phyloP scores from a whole-genome alignment of 2,888 invertebrate genomes.

The Polia nebulosa region DNA sequence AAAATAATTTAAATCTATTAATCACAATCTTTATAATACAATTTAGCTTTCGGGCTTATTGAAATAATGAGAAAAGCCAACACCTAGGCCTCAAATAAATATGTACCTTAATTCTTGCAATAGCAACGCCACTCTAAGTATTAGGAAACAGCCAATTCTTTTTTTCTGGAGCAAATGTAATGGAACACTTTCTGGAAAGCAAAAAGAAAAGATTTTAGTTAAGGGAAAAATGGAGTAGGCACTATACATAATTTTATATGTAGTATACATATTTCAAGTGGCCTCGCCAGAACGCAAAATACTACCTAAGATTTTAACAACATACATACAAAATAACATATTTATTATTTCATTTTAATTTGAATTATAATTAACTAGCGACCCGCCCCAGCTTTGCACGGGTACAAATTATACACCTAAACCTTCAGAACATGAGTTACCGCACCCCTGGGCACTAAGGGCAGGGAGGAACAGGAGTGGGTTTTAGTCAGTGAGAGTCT shows the following conservation, averaged over 20 bases:
- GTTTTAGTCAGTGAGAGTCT: no score
- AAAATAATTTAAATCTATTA: conserved; percentile 33
- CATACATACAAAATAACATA: no score
- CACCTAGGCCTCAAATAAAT: conserved; percentile 51
- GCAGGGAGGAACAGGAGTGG: no score
- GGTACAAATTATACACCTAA: no score
- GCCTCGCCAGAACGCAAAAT: not conserved
- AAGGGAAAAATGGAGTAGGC: no score
- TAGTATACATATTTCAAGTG: not conserved
- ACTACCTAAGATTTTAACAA: not conserved
- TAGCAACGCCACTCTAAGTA: conserved; percentile 73
- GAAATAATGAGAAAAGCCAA: conserved; percentile 50
- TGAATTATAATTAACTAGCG: no score
- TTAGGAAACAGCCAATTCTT: conserved; percentile 67
- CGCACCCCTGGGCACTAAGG: no score
- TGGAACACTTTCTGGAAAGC: conserved; percentile 70
- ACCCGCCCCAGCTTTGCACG: no score
- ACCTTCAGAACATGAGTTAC: no score
- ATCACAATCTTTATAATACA: conserved; percentile 48
- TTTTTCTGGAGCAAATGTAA: conserved; percentile 63
- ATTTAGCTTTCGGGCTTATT: conserved; percentile 51
- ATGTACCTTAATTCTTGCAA: conserved; percentile 70
- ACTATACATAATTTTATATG: no score
- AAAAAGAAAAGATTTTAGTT: conserved; percentile 12
- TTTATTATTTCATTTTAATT: no score